Evolutionary conservation across 2,113 vertebrate genomes (phyloP), one percentile per base, ranked within the genome.

Genomic region (Silurus meridionalis): DNA sequence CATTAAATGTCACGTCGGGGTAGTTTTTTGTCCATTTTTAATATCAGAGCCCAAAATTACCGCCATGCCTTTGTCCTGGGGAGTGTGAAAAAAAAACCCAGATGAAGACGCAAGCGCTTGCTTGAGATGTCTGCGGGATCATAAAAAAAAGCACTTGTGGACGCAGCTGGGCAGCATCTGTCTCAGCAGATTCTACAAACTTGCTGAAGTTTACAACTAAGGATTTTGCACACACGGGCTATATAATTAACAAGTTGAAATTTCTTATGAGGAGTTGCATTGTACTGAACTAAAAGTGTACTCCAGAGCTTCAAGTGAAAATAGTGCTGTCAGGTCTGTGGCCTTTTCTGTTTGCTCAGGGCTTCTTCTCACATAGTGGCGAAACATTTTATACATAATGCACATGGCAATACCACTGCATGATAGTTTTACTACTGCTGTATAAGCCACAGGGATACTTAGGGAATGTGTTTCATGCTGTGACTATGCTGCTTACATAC

Each of bases 11-110:
- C 57, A 61, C 8, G 2, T 23, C 17, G 9, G 5, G 0, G 57
- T 46, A 21, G 78, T 46, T 61, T 60, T 37, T 60, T 80, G 78
- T 80, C 78, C 78, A 6, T 5, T 46, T 80, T 80, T 80, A 80
- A 80, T 80, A 80, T 13, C 57, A 0, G 57, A 46, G 55, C 2
- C 25, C 13, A 19, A 9, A 60, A 80, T 80, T 23, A 80, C 37
- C 13, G 10, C 58, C 57, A 6, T 21, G 8, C 57, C 78, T 23
- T 5, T 10, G 17, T 61, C 28, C 28, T 61, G 19, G 57, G 78
- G 15, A 61, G 57, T 1, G 57, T 6, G 60, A 80, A 80, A 80
- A 74, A 78, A 80, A 19, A 61, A 37, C 60, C 46, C 28, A 37
- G 78, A 80, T 57, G 78, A 61, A 61, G 78, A 6, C 6, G 2